Evolutionary conservation across 2,888 invertebrate species (phyloP), one percentile per base, ranked within the genome.

Genomic region (Melieria picta): DNA sequence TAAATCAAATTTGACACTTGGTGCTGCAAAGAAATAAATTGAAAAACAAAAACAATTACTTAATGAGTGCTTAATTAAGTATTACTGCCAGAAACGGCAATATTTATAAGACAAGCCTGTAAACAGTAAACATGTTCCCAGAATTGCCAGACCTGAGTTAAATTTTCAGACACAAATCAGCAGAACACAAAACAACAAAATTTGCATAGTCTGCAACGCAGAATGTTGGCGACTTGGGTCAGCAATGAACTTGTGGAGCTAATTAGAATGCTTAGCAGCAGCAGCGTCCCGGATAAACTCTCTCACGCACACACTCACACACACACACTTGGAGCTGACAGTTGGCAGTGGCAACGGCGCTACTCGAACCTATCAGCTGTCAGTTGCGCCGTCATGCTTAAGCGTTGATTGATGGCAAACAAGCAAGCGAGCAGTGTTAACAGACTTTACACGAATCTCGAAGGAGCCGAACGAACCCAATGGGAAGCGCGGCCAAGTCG

Each of bases 181-280:
- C 16, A 16, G 16, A 16, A 0, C 16, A 16, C 16, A 16, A 16
- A 16, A 30, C 30, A 30, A 30, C 30, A 30, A 30, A 30, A 30
- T 30, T 30, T 30, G 30, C 30, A 30, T 30, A 30, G 30, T 30
- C 30, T 30, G 30, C 30, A 30, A 30, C 30, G 30, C 30, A 30
- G 30, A 30, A 30, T 30, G 30, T 30, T 30, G 30, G 3, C 30
- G 30, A 30, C 30, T 30, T 30, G 30, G 30, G 30, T 30, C 30
- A 30, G 30, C 30, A 30, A 30, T 30, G 30, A 30, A 30, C 30
- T 30, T 30, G 30, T 30, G 30, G 30, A 67, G 16, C 60, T 67
- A 67, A 67, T 67, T 67, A 61, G 16, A 67, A 67, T 67, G 67
- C 67, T 67, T 60, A 60, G 60, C 11, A 45, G 67, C 67, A 67